These are phyloP conservation scores for Halcyon senegalensis DNA, from an alignment of 2,113 vertebrate genomes.

Conservation along the genomic window DNA sequence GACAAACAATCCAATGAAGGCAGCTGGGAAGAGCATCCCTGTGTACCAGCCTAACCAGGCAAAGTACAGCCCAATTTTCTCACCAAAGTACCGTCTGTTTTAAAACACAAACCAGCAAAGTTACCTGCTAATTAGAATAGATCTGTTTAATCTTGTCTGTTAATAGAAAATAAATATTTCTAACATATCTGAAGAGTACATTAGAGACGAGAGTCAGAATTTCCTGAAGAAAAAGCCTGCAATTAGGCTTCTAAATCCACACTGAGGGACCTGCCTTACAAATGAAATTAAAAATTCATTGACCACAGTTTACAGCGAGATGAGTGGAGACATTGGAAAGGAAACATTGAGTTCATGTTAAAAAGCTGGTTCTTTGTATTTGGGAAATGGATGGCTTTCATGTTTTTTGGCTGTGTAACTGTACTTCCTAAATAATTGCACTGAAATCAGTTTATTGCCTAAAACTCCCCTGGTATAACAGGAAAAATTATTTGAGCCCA, in stretches of 20 bases:
- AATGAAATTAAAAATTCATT: background rate
- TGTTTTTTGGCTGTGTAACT: background rate
- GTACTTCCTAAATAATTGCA: background rate
- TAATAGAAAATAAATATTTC: background rate
- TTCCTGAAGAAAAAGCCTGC: background rate
- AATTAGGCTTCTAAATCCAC: background rate
- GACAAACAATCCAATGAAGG: conserved; percentile 91
- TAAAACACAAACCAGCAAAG: conserved; percentile 52
- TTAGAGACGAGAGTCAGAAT: background rate
- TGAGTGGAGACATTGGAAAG: background rate
- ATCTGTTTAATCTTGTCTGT: background rate
- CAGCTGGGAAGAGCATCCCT: conserved; percentile 95
- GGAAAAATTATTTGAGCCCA: background rate
- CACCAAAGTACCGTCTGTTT: conserved; percentile 92
- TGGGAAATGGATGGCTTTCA: background rate
- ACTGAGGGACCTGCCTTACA: background rate
- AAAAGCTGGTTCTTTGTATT: background rate
- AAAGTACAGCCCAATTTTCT: conserved; percentile 96
- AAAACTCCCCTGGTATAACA: background rate
- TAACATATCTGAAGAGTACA: background rate
- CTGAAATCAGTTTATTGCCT: background rate
- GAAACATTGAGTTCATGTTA: background rate
- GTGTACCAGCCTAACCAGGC: conserved; percentile 98
- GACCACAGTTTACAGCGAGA: background rate
- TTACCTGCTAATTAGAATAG: background rate